These are phyloP conservation scores for Noctua comes DNA, from an alignment of 2,888 invertebrate genomes.

Conservation along the genomic window DNA sequence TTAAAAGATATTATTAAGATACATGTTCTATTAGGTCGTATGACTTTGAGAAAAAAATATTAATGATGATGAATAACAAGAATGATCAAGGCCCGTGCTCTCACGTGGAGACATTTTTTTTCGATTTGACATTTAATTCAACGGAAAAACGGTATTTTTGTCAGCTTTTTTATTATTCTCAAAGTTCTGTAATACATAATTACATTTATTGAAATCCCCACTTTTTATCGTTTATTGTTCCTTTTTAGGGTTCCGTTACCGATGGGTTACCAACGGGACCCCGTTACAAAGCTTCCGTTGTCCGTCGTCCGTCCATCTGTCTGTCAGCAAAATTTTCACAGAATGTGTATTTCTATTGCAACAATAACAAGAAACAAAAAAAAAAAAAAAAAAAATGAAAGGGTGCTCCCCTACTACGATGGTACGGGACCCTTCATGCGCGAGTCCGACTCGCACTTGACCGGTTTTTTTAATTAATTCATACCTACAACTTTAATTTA, in stretches of 20 bases:
- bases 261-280: too few species aligned
- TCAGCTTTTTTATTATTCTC: neutral
- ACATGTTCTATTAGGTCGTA: neutral
- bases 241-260: neutral
- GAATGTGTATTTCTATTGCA: too few species aligned
- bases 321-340: too few species aligned
- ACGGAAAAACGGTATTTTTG: neutral
- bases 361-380: too few species aligned
- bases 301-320: too few species aligned
- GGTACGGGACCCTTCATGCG: too few species aligned
- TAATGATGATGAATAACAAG: neutral
- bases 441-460: too few species aligned
- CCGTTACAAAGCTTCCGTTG: too few species aligned
- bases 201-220: neutral
- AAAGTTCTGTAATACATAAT: neutral
- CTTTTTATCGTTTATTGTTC: neutral
- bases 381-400: too few species aligned
- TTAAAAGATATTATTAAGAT: constrained; percentile 32
- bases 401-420: too few species aligned
- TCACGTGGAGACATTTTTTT: neutral
- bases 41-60: neutral
- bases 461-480: neutral
- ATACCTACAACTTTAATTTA: neutral
- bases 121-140: neutral
- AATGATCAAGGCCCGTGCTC: neutral